Evolutionary conservation across 92 coral and sea anemone species (phyloP), one percentile per base, ranked within the genome.

Genomic region (Zoanthus sociatus): DNA sequence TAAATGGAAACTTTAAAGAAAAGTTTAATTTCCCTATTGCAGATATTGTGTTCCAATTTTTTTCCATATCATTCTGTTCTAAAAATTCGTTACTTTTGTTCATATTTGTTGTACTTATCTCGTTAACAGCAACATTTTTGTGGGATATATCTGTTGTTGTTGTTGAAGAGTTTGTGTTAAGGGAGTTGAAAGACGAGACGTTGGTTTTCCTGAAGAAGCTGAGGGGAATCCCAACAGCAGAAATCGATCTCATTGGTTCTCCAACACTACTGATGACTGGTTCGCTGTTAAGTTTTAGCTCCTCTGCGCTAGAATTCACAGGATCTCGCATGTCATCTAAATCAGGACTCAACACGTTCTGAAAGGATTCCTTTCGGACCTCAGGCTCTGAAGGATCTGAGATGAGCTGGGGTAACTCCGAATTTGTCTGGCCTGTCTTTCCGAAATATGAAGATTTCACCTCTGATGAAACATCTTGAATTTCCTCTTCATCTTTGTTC

Each of bases 371-470:
- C 9, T 37, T 73, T 66, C 46, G 60, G 45, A 4, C 66, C 10
- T 73, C 85, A 66, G 85, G 45, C 74, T 45, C 61, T 45, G n/a
- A 20, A 12, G 74, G 12, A 6, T 66, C 61, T 8, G 32, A 66
- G 26, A 55, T 58, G 30, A 81, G 14, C 85, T 66, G 58, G 46
- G 9, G 74, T 8, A 64, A 81, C 4, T 81, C 85, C 6, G 61
- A 13, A 46, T 6, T 81, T 18, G 45, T 0, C 13, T 63, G 73
- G 56, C 75, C 17, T 11, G 66, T 37, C 44, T 46, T 81, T 20
- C 85, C 85, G 13, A 75, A 64, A 64, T 81, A 81, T 46, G 74
- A 70, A 7, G 85, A 60, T 79, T 79, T 79, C 50, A 79, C 84
- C 73, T 79, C 84, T 42, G 73, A 63, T n/a, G 84, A 79, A 15